Evolutionary conservation across 2,113 vertebrate species (phyloP), one percentile per base, ranked within the genome.

Genomic region (Megaceryle maxima): DNA sequence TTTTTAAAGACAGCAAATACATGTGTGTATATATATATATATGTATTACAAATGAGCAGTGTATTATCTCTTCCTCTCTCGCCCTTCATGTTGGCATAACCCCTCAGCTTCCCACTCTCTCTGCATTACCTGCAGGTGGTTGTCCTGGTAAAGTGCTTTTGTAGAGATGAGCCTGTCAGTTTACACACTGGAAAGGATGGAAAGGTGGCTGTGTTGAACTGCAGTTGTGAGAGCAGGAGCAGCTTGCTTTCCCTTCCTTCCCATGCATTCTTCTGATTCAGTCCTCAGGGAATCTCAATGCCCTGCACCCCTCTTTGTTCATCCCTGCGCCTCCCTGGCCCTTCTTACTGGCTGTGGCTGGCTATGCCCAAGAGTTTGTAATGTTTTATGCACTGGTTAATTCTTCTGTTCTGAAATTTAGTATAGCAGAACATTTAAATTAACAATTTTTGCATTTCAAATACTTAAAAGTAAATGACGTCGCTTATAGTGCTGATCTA

Each of bases 401-500:
- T 43, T 67, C 62, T 87, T 84, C 41, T 14, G 22, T 63, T 78
- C 68, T 57, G 39, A 87, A 86, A 44, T 72, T 74, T 15, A 33
- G 12, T 50, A 9, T 17, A 74, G n/a, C 14, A 59, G 75, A 59
- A 62, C 8, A 26, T 55, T 84, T 68, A 6, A 3, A 9, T 50
- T 26, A 35, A 28, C 46, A 37, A 46, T 18, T 70, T 64, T 37
- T 81, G 39, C 4, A 3, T 48, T 83, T 92, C 67, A 37, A 37
- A 10, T 88, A 22, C 39, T 55, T 41, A 13, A 2, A 83, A 86
- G 35, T 70, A 70, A 86, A 46, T 77, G 41, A 37, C 19, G 20
- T 68, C 70, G 66, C 24, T 72, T 79, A 15, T 35, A 91, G 51
- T 66, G 86, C 53, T 86, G 88, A 83, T 77, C 48, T 87, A 39